phyloP scores from a whole-genome alignment of 2,888 invertebrate genomes.

The Bugula neritina region DNA sequence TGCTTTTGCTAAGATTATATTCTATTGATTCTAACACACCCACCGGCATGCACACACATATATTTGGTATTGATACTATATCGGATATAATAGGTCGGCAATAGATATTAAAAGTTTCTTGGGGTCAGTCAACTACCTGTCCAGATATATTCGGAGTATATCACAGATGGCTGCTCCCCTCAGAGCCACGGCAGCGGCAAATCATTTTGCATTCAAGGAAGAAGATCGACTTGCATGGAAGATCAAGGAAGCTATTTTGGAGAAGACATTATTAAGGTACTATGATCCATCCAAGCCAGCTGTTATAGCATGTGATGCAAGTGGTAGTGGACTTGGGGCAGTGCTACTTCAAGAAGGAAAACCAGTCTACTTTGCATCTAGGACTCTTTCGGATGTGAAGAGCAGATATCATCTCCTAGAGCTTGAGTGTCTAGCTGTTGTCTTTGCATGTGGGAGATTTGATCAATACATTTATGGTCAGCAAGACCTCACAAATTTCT shows the following conservation, averaged over 20 bases:
- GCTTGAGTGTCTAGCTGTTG: conserved; percentile 16
- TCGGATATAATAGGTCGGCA: too few species aligned
- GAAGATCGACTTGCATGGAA: neutral
- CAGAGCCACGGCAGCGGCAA: conserved; percentile 28
- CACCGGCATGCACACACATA: too few species aligned
- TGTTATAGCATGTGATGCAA: conserved; percentile 18
- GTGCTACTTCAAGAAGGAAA: conserved; percentile 12
- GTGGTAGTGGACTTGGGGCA: neutral
- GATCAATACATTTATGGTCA: conserved; percentile 32
- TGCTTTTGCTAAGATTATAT: too few species aligned
- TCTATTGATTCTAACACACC: too few species aligned
- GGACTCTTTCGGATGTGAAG: neutral
- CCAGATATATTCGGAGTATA: conserved; percentile 30
- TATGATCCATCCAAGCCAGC: neutral
- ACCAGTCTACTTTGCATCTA: conserved; percentile 23
- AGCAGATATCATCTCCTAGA: neutral
- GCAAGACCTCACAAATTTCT: neutral
- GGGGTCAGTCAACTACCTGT: conserved; percentile 31
- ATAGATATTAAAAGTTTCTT: conserved; percentile 30
- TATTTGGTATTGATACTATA: too few species aligned
- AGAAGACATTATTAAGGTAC: neutral
- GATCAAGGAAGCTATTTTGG: neutral
- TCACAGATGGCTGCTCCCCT: conserved; percentile 31
- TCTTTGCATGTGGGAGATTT: conserved; percentile 32
- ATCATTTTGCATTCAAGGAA: conserved; percentile 5